Evolutionary conservation across 2,797 vertebrate genomes (phyloP).

Genomic region (Poeciliopsis gracilis): DNA sequence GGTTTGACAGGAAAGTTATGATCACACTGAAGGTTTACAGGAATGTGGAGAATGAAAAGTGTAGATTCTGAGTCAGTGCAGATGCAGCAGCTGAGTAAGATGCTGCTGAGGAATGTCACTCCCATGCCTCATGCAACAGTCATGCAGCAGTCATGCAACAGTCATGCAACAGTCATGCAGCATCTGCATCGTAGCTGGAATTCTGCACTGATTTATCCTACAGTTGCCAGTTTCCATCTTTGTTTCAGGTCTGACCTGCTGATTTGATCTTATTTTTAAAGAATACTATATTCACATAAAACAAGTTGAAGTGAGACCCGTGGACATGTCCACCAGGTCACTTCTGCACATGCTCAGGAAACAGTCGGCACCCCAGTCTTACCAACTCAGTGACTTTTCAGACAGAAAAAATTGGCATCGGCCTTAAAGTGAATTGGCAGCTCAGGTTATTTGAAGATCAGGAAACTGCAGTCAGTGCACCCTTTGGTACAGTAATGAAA

Average conservation of each 20-base stretch:
- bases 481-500: too few species aligned
- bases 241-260: background rate
- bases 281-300: background rate
- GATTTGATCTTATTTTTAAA: background rate
- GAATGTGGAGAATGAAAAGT: constrained; percentile 63
- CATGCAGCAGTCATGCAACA: too few species aligned
- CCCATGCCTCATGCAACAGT: background rate
- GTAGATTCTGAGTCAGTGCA: constrained; percentile 37
- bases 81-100: constrained; percentile 64
- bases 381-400: too few species aligned
- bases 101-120: constrained; percentile 18
- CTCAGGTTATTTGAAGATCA: too few species aligned
- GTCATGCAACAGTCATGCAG: too few species aligned
- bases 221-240: background rate
- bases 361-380: too few species aligned
- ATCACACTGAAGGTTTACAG: background rate
- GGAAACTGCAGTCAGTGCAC: too few species aligned
- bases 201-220: background rate
- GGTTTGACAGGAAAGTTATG: background rate
- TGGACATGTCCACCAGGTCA: too few species aligned
- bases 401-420: too few species aligned
- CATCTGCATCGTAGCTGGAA: constrained; percentile 21
- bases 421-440: too few species aligned
- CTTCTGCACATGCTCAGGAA: too few species aligned
- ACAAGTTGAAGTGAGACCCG: too few species aligned